Conservation (phyloP, 1,140 invertebrate genomes). For the Anadara kagoshimensis region DNA sequence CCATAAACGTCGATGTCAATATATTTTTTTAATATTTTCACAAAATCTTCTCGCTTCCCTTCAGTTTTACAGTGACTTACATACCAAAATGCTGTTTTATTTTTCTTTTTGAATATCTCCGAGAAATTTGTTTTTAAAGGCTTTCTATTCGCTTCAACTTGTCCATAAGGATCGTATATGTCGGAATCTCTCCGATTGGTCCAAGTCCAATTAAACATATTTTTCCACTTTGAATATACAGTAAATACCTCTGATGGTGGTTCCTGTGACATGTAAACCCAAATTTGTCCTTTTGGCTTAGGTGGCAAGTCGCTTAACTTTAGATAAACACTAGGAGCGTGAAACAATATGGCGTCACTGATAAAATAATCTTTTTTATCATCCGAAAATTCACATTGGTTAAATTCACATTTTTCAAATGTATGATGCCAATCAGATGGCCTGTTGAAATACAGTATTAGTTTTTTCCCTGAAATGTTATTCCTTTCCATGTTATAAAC, state of each 20-base stretch:
- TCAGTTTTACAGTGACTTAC: slow-evolving; percentile 78
- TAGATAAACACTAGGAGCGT: too few relatives aligned
- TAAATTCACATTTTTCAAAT: too few relatives aligned
- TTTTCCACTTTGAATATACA: neutral
- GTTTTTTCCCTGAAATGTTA: too few relatives aligned
- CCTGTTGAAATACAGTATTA: too few relatives aligned
- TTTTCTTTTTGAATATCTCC: slow-evolving; percentile 24
- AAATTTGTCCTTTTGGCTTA: slow-evolving; percentile 7
- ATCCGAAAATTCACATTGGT: too few relatives aligned
- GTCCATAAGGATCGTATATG: slow-evolving; percentile 19
- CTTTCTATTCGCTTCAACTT: neutral
- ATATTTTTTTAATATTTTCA: slow-evolving; percentile 41
- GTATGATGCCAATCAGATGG: too few relatives aligned
- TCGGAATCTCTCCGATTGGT: slow-evolving; percentile 19
- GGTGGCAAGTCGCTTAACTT: neutral
- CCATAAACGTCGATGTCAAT: slow-evolving; percentile 69
- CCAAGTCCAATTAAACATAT: slow-evolving; percentile 28
- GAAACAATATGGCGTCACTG: slow-evolving; percentile 9
- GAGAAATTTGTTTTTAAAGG: neutral
- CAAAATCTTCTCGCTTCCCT: slow-evolving; percentile 71
- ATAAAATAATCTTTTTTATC: too few relatives aligned
- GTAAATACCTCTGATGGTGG: neutral
- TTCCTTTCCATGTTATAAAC: too few relatives aligned
- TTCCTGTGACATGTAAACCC: neutral
- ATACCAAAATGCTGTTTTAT: slow-evolving; percentile 77